Evolutionary conservation across 2,113 vertebrate genomes (phyloP).

Genomic region (Oncorhynchus tshawytscha): DNA sequence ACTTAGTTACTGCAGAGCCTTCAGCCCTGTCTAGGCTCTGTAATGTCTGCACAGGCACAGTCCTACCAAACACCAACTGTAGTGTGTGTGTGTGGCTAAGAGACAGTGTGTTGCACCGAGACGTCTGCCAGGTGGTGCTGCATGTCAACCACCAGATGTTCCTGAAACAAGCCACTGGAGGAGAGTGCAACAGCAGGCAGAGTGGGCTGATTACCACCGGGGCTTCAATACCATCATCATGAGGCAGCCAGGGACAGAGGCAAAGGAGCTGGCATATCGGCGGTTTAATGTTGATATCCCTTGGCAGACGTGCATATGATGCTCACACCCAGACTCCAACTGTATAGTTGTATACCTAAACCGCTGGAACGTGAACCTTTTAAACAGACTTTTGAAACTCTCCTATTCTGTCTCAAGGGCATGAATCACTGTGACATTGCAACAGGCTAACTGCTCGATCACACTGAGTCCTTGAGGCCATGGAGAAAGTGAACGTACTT

Average conservation of each 20-base stretch:
- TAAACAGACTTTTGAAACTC: not conserved
- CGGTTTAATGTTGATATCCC: conserved; percentile 68
- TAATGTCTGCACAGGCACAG: conserved; percentile 23
- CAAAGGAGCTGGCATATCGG: conserved; percentile 73
- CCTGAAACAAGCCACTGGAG: conserved; percentile 73
- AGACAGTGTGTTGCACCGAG: conserved; percentile 58
- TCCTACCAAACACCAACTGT: conserved; percentile 41
- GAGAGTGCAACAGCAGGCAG: conserved; percentile 70
- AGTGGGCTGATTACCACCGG: conserved; percentile 75
- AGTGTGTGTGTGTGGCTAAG: conserved; percentile 28
- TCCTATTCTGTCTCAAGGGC: not conserved
- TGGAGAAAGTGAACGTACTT: not conserved
- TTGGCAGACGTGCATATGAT: conserved; percentile 44
- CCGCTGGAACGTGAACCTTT: not conserved
- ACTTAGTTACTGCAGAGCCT: not conserved
- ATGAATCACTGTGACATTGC: not conserved
- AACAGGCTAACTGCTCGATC: not conserved
- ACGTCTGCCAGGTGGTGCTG: conserved; percentile 74
- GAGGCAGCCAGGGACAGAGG: conserved; percentile 70
- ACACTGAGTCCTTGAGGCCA: not conserved
- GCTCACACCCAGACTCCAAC: not conserved
- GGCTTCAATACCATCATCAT: conserved; percentile 69
- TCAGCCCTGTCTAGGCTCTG: conserved; percentile 9
- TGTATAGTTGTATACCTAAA: not conserved
- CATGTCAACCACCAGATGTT: conserved; percentile 78